phyloP scores from a whole-genome alignment of 1,140 invertebrate genomes.

The Temnothorax nylanderi region DNA sequence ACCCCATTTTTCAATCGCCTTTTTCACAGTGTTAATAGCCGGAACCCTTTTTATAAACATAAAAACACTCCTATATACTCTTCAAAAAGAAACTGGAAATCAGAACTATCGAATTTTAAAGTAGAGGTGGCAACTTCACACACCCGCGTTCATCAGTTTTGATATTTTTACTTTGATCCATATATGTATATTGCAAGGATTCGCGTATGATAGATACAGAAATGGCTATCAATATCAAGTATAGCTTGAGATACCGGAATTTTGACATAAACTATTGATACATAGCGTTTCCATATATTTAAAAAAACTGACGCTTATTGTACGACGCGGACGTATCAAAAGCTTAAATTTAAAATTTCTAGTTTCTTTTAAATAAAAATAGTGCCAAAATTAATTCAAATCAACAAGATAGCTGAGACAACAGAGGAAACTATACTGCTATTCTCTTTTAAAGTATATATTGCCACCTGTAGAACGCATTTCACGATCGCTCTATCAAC shows the following conservation, averaged over 20 bases:
- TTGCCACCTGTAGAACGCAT: conserved; percentile 70
- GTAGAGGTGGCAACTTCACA: too few species aligned
- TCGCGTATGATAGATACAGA: background rate
- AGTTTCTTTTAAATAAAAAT: background rate
- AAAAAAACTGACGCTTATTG: background rate
- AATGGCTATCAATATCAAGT: background rate
- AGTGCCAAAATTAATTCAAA: background rate
- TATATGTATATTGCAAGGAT: background rate
- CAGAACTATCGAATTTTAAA: too few species aligned
- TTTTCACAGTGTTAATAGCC: too few species aligned
- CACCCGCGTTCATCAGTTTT: background rate
- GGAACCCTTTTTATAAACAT: too few species aligned
- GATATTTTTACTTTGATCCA: background rate
- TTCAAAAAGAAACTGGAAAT: too few species aligned
- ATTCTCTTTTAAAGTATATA: conserved; percentile 54
- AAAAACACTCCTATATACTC: too few species aligned
- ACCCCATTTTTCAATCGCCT: too few species aligned
- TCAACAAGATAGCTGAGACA: background rate
- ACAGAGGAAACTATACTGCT: background rate
- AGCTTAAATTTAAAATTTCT: background rate
- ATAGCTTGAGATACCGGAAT: background rate
- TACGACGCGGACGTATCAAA: background rate
- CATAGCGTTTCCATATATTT: background rate
- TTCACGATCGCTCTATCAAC: conserved; percentile 26
- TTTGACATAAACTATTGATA: background rate